Evolutionary conservation across 2,113 vertebrate species (phyloP).

Genomic region (Sander lucioperca): DNA sequence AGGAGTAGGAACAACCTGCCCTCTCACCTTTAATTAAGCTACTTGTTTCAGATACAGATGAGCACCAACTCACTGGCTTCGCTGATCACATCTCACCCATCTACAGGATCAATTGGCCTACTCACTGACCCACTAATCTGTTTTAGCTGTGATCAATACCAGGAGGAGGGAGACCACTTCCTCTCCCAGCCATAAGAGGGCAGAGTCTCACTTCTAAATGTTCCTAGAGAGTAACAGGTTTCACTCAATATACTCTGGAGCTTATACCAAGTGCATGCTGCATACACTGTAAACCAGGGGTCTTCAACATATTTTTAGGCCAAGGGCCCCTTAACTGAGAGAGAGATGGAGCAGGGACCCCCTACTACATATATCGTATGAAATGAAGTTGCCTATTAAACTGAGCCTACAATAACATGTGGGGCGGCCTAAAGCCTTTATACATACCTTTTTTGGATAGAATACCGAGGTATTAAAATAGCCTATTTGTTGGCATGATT

Average conservation of each 20-base stretch:
- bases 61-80: slow-evolving; percentile 51
- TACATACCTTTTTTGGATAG: no score
- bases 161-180: slow-evolving; percentile 31
- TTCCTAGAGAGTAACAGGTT: slow-evolving; percentile 20
- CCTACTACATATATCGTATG: no score
- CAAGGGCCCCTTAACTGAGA: no score
- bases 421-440: no score
- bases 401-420: no score
- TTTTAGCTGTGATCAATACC: slow-evolving; percentile 60
- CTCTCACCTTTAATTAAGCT: slow-evolving; percentile 64
- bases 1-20: slow-evolving; percentile 8
- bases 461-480: no score
- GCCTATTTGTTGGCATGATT: no score
- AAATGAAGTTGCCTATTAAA: no score
- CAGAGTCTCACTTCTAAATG: slow-evolving; percentile 47
- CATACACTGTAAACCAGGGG: background rate
- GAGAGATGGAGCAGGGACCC: no score
- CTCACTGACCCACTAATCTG: slow-evolving; percentile 61
- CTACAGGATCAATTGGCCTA: slow-evolving; percentile 56
- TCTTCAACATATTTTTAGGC: no score
- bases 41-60: slow-evolving; percentile 70
- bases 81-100: slow-evolving; percentile 54
- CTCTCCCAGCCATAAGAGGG: slow-evolving; percentile 62
- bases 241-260: background rate
- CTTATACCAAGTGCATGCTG: background rate